Evolutionary conservation across 2,888 invertebrate species (phyloP).

Genomic region (Limnephilus lunatus): DNA sequence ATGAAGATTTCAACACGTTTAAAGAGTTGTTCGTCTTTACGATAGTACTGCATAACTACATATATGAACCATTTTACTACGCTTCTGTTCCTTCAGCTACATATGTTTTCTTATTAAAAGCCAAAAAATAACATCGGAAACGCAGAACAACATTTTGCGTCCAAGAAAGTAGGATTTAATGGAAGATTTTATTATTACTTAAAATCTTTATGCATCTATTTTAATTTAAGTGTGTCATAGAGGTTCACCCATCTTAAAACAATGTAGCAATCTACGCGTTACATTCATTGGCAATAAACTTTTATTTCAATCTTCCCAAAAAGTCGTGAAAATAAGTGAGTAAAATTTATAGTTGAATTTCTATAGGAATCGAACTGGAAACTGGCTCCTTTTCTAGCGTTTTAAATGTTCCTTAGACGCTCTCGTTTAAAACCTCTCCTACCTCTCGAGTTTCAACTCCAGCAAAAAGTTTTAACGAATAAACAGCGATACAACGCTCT

Average conservation of each 20-base stretch:
- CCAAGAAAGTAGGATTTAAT: too few species aligned
- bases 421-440: neutral
- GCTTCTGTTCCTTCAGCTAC: neutral
- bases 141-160: too few species aligned
- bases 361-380: neutral
- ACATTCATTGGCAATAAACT: too few species aligned
- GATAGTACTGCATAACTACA: neutral
- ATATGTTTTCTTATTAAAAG: too few species aligned
- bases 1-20: neutral
- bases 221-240: too few species aligned
- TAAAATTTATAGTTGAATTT: neutral
- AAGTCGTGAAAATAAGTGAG: neutral
- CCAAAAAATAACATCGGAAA: too few species aligned
- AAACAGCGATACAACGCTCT: neutral
- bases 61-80: neutral
- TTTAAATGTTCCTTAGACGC: neutral
- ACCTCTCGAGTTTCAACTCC: neutral
- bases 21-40: neutral
- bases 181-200: too few species aligned
- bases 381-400: neutral
- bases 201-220: too few species aligned
- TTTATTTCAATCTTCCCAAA: neutral
- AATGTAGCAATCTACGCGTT: too few species aligned
- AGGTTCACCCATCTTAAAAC: too few species aligned
- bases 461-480: neutral